phyloP scores from a whole-genome alignment of 2,888 invertebrate genomes.

The Pandemis cinnamomeana region DNA sequence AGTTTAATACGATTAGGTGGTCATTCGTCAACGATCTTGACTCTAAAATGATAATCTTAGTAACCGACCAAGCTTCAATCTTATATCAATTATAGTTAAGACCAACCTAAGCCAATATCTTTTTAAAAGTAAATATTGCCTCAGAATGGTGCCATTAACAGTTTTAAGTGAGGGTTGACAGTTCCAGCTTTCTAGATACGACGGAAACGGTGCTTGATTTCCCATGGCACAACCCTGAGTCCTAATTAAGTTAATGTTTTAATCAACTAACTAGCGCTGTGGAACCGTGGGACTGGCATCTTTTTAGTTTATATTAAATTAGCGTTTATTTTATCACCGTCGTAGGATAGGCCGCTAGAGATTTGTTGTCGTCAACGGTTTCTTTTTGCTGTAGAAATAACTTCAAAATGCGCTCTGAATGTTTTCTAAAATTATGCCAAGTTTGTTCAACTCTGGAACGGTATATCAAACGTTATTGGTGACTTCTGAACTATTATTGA shows the following conservation, averaged over 20 bases:
- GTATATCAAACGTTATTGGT: slow-evolving; percentile 29
- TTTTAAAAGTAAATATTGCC: too few species aligned
- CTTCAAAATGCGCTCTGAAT: slow-evolving; percentile 18
- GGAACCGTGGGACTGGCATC: slow-evolving; percentile 47
- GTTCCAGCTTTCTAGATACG: slow-evolving; percentile 43
- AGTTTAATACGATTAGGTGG: not conserved
- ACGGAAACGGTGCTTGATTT: slow-evolving; percentile 63
- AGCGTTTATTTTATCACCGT: slow-evolving; percentile 45
- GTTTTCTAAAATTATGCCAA: slow-evolving; percentile 31
- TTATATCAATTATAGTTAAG: too few species aligned
- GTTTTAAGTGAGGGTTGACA: slow-evolving; percentile 17
- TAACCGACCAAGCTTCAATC: not conserved
- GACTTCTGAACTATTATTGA: slow-evolving; percentile 33
- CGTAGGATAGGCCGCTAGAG: slow-evolving; percentile 32
- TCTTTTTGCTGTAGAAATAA: slow-evolving; percentile 40
- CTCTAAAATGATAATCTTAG: not conserved
- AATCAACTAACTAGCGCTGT: slow-evolving; percentile 70
- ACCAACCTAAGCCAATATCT: too few species aligned
- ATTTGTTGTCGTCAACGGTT: slow-evolving; percentile 29
- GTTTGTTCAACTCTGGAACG: slow-evolving; percentile 39
- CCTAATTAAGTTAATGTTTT: slow-evolving; percentile 77
- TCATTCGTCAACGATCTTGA: not conserved
- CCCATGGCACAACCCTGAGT: slow-evolving; percentile 59
- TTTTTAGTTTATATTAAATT: slow-evolving; percentile 50
- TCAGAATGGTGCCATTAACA: not conserved